Conservation (phyloP, 2,888 invertebrate genomes). For the Noctuana brunneofusca region DNA sequence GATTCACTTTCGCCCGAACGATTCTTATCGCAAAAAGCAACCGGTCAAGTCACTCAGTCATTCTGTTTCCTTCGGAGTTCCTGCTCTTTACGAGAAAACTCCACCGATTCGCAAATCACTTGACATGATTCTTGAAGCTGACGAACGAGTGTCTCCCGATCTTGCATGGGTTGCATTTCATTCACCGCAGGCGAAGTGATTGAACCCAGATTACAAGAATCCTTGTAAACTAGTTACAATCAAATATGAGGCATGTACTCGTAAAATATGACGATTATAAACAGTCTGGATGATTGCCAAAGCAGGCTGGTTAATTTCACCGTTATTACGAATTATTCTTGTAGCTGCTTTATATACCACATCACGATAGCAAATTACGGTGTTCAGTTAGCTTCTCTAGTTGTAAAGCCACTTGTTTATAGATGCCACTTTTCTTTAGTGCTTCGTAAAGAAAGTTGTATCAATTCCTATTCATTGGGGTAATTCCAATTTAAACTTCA, state of each 20-base stretch:
- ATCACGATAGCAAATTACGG: constrained; percentile 27
- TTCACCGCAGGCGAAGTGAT: constrained; percentile 72
- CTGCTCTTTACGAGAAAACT: constrained; percentile 48
- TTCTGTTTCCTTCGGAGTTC: constrained; percentile 51
- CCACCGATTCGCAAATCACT: constrained; percentile 41
- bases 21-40: constrained; percentile 68
- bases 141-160: constrained; percentile 43
- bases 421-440: constrained; percentile 20
- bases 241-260: constrained; percentile 19
- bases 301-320: constrained; percentile 22
- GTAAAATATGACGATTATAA: constrained; percentile 26
- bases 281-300: constrained; percentile 16
- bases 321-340: constrained; percentile 16
- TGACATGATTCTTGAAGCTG: constrained; percentile 34
- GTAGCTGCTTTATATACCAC: constrained; percentile 27
- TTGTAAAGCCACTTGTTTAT: constrained; percentile 27
- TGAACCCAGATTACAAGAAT: constrained; percentile 63
- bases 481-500: background rate
- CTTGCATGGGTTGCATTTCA: constrained; percentile 62
- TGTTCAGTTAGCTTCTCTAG: constrained; percentile 21
- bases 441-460: constrained; percentile 17
- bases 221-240: constrained; percentile 34
- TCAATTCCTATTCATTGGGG: background rate
- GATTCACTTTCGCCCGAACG: constrained; percentile 70
- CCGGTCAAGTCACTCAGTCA: constrained; percentile 46